phyloP scores from a whole-genome alignment of 2,888 invertebrate genomes.

The Aphodius sticticus region DNA sequence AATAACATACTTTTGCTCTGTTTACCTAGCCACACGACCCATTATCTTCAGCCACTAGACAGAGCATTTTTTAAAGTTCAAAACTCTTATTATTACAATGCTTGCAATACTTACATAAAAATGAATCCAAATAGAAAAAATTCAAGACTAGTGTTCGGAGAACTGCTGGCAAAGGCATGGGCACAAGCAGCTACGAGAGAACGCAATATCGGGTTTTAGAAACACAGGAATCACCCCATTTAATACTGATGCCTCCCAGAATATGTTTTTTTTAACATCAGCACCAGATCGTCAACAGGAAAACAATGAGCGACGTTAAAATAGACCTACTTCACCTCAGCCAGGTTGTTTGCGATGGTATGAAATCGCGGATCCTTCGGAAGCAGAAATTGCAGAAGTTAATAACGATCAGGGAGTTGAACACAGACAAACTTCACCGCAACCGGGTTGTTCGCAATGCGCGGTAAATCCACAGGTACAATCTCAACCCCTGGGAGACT shows the following conservation, averaged over 20 bases:
- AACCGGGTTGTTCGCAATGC: background rate
- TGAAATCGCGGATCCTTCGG: too few species aligned
- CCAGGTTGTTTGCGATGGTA: constrained; percentile 9
- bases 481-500: background rate
- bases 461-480: constrained; percentile 10
- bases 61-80: constrained; percentile 35
- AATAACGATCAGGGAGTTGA: background rate
- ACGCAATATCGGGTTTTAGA: constrained; percentile 42
- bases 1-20: constrained; percentile 38
- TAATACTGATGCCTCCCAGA: constrained; percentile 43
- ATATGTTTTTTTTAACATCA: constrained; percentile 40
- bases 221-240: constrained; percentile 43
- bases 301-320: background rate
- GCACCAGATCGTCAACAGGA: constrained; percentile 14
- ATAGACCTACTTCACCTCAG: background rate
- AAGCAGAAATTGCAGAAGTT: too few species aligned
- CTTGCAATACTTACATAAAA: constrained; percentile 30
- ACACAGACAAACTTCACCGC: background rate
- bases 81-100: constrained; percentile 32
- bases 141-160: constrained; percentile 31
- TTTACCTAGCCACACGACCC: constrained; percentile 39
- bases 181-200: constrained; percentile 40
- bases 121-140: constrained; percentile 36
- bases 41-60: constrained; percentile 39
- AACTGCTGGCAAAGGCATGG: constrained; percentile 33